A percentile compares a stretch with the other conserved stretches of the same genome.
These are phyloP conservation scores for Catalaphyllia jardinei DNA, from an alignment of 64 coral and sea anemone species.

Conservation along the genomic window DNA sequence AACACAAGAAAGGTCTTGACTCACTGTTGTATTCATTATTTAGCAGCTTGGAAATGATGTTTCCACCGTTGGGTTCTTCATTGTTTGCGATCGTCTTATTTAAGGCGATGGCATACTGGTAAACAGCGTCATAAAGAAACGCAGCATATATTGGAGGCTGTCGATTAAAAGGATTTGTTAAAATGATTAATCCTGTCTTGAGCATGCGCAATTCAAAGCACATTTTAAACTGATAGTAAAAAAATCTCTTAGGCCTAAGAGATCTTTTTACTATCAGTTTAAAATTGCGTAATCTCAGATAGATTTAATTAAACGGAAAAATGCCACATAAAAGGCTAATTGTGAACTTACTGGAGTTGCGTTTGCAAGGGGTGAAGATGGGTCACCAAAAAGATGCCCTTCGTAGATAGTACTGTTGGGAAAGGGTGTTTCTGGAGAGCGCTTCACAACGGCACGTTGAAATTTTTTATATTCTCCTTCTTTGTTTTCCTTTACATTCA, in stretches of 20 bases:
- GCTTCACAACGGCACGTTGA: slow-evolving; percentile 28
- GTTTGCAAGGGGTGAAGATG: slow-evolving; percentile 7
- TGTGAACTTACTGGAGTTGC: slow-evolving; percentile 25
- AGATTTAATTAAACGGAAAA: no score
- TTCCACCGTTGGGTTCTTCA: slow-evolving; percentile 37
- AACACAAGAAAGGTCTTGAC: not conserved
- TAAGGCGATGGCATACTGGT: slow-evolving; percentile 68
- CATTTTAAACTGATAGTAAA: no score
- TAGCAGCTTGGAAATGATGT: slow-evolving; percentile 58
- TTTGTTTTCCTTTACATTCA: slow-evolving; percentile 50
- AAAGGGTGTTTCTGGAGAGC: slow-evolving; percentile 57
- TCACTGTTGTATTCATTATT: slow-evolving; percentile 66
- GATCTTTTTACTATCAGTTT: not conserved
- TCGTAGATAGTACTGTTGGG: slow-evolving; percentile 42
- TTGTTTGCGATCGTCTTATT: slow-evolving; percentile 62
- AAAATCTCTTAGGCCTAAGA: no score
- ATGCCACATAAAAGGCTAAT: not conserved
- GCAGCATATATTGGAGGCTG: slow-evolving; percentile 63
- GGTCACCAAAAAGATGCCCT: slow-evolving; percentile 46
- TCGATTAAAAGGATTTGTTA: not conserved
- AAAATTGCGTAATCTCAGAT: not conserved
- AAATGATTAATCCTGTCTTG: not conserved
- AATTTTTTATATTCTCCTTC: slow-evolving; percentile 27
- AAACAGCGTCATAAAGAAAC: slow-evolving; percentile 71
- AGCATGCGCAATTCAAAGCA: not conserved